Evolutionary conservation across 2,888 invertebrate genomes (phyloP).

Genomic region (Phoronis australis): DNA sequence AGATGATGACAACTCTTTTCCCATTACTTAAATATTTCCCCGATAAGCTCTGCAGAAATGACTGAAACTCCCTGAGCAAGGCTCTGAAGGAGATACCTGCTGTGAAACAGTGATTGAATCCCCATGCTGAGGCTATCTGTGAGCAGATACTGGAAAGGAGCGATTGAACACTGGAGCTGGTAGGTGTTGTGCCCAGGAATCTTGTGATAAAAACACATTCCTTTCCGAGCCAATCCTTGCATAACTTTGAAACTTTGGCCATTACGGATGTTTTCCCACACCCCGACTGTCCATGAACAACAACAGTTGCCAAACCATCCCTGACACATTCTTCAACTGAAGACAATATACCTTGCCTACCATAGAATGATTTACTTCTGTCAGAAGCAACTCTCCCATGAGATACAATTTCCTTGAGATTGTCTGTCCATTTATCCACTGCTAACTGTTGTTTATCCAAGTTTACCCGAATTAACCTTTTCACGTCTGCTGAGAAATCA

Average conservation of each 20-base stretch:
- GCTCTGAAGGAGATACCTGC: conserved; percentile 29
- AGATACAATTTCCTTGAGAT: conserved; percentile 15
- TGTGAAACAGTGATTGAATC: conserved; percentile 26
- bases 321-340: conserved; percentile 3
- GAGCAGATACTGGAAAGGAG: conserved; percentile 29
- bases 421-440: no score
- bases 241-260: conserved; percentile 34
- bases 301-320: conserved; percentile 24
- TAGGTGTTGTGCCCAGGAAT: conserved; percentile 36
- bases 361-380: conserved; percentile 35
- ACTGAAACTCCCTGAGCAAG: conserved; percentile 27
- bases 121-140: conserved; percentile 29
- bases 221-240: conserved; percentile 25
- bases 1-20: conserved; percentile 32
- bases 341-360: conserved; percentile 27
- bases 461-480: conserved; percentile 24
- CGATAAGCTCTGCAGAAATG: conserved; percentile 21
- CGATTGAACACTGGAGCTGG: conserved; percentile 24
- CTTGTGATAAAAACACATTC: conserved; percentile 21
- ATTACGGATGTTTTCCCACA: conserved; percentile 39
- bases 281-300: conserved; percentile 36
- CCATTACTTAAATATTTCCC: no score
- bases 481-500: conserved; percentile 24
- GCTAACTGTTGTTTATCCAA: no score
- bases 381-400: conserved; percentile 12